Base-by-base conservation (phyloP, 2,797 vertebrate species). In the Gadopsis marmoratus region DNA sequence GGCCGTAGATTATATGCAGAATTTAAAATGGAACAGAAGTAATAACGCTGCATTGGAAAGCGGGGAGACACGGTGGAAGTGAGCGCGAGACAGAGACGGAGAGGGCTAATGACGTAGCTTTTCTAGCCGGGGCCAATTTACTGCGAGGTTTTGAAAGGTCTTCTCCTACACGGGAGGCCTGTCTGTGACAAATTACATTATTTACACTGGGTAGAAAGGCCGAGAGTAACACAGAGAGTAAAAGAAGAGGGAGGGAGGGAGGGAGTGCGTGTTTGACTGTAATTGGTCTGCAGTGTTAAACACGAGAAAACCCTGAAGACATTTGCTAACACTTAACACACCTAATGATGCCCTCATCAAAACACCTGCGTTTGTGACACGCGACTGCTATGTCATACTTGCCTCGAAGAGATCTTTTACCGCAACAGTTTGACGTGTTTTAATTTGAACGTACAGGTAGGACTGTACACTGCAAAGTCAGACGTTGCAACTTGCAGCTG, bases 161-260 rank as follows among this genome's bases (percentile, higher is more conserved):
- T 94, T 86, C 85, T 92, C 81, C 84, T 92, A 92, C 90, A 93
- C n/a, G n/a, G 87, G 89, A 94, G 90, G 87, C 86, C 91, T 86
- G 85, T 93, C 91, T 92, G 90, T 94, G 93, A 95, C 93, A 95
- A 95, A 95, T 94, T 89, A 92, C 91, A 93, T 94, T 94, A 95
- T 94, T 94, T 93, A 93, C 91, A 89, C 39, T 23, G 68, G 73
- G 56, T 66, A 78, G 89, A 70, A 82, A 71, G 78, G 80, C 29
- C 29, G n/a, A 10, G 74, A 71, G 78, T 73, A 59, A 72, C 41
- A 50, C 48, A 13, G 59, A 47, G 79, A 73, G 45, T 26, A 37
- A 33, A 65, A 71, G 65, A 61, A 61, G 48, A 79, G 78, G 31
- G 59, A 64, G 64, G 45, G 61, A 56, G 69, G 59, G 51, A 48